Evolutionary conservation across 2,797 vertebrate species (phyloP).

Genomic region (Malacoctenus gilli): DNA sequence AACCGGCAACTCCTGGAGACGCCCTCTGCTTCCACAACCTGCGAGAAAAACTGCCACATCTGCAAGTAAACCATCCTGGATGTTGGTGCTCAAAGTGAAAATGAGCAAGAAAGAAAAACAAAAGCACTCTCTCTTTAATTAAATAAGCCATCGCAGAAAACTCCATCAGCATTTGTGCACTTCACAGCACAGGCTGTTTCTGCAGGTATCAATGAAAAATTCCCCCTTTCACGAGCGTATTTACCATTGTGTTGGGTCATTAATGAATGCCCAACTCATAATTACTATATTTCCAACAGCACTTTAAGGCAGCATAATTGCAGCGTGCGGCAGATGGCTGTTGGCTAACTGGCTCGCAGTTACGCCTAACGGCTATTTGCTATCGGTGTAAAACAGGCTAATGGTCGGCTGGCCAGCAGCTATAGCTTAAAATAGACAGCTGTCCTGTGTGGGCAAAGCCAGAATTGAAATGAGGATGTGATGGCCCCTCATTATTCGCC

Average conservation of each 20-base stretch:
- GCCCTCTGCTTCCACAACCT: slow-evolving; percentile 24
- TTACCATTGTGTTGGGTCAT: slow-evolving; percentile 59
- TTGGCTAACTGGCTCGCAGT: slow-evolving; percentile 71
- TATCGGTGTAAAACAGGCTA: slow-evolving; percentile 77
- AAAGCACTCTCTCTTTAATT: neutral
- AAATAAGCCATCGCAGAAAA: slow-evolving; percentile 1
- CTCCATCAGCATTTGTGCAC: slow-evolving; percentile 27
- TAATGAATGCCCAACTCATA: slow-evolving; percentile 69
- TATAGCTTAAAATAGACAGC: slow-evolving; percentile 74
- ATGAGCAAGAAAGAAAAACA: neutral
- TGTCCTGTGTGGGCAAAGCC: slow-evolving; percentile 65
- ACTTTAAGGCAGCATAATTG: slow-evolving; percentile 69
- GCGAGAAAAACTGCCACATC: slow-evolving; percentile 12
- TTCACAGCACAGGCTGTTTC: slow-evolving; percentile 36
- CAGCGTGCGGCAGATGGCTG: slow-evolving; percentile 67
- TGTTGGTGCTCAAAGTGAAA: no score
- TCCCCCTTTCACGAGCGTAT: slow-evolving; percentile 32
- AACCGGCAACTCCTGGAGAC: slow-evolving; percentile 36
- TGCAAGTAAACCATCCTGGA: no score
- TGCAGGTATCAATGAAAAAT: slow-evolving; percentile 49
- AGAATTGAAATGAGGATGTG: slow-evolving; percentile 51
- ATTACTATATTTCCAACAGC: slow-evolving; percentile 71
- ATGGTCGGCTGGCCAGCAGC: slow-evolving; percentile 70
- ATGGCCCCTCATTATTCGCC: slow-evolving; percentile 63
- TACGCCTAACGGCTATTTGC: slow-evolving; percentile 74